These are phyloP conservation scores for Diarsia mendica DNA, from an alignment of 2,888 invertebrate genomes.

Conservation along the genomic window DNA sequence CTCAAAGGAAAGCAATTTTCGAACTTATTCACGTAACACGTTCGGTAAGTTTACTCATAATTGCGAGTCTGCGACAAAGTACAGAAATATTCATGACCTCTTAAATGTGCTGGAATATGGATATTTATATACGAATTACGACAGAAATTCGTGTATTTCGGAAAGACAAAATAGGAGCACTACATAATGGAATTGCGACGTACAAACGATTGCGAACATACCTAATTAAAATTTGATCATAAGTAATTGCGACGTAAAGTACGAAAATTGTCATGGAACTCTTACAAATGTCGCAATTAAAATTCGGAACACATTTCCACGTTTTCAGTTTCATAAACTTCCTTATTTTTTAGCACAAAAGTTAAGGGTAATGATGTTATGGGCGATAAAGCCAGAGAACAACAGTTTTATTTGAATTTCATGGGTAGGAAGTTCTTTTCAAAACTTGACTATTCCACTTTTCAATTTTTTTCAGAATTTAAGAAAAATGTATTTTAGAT, in stretches of 20 bases:
- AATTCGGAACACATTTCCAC: background rate
- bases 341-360: constrained; percentile 6
- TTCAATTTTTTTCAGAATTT: too few relatives aligned
- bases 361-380: background rate
- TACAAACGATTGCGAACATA: background rate
- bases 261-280: background rate
- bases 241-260: background rate
- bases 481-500: too few relatives aligned
- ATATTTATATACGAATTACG: background rate
- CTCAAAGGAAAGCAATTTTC: background rate
- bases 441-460: too few relatives aligned
- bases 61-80: background rate
- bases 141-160: background rate
- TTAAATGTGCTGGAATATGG: background rate
- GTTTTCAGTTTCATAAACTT: background rate
- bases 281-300: background rate
- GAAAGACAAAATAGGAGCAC: background rate
- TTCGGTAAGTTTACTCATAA: background rate
- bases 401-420: background rate
- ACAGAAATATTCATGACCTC: background rate
- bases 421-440: too few relatives aligned
- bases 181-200: background rate
- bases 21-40: background rate
- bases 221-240: background rate
- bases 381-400: background rate